Base-by-base conservation (phyloP, 2,888 invertebrate genomes). In the Cremastinae sp. region DNA sequence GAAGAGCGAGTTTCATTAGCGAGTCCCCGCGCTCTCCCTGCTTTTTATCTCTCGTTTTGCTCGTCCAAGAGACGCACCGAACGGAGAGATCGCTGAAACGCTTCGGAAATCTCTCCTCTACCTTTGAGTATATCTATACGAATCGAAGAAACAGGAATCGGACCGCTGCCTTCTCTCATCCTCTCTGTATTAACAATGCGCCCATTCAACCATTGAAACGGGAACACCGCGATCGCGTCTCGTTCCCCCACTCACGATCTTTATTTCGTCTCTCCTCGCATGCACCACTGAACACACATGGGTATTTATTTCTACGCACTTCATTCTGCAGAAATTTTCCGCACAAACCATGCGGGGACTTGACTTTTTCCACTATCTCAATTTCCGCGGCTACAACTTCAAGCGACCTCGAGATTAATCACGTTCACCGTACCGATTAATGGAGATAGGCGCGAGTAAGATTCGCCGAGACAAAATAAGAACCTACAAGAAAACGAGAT, bases 151-250 rank as follows among this genome's bases (percentile, higher is more conserved):
- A 68, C 66, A 55, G 61, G 41, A 55, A 49, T 41, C 20, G 37
- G 43, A 41, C 14, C 16, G 35, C 14, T 16, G 43, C 28, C 22
- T 14, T 58, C 49, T 51, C 41, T 61, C 45, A 28, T 35, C 45
- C 56, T 66, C 58, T 3, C 65, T 53, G 53, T 53, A 20, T 53
- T 81, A 84, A 84, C 83, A 84, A 84, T 83, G 80, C 83, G 74
- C 47, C 83, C 83, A 82, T 83, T 84, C 82, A 82, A 75, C 73
- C 77, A 76, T 74, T 83, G 81, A 83, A 84, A 81, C 74, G 78
- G 75, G 77, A 66, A 76, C 58, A 28, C 72, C 66, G 68, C 76
- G 69, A 69, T 59, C 62, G 69, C 71, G 66, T 79, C 58, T 70
- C 75, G 62, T 56, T 22, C 20, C 9, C 35, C 18, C 51, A 47